Conservation (phyloP, 1,140 invertebrate genomes). For the Spodoptera litura region DNA sequence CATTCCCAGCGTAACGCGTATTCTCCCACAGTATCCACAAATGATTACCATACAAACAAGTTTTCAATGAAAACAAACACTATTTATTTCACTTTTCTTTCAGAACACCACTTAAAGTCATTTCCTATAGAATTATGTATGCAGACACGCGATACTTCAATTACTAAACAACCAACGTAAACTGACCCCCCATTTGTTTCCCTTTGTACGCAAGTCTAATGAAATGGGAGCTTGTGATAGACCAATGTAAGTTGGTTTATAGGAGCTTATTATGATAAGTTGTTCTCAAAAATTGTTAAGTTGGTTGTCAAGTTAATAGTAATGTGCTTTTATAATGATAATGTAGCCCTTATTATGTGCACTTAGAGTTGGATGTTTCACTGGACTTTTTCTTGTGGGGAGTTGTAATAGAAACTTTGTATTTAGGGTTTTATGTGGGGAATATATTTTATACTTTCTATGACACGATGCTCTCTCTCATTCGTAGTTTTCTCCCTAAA, state of each 20-base stretch:
- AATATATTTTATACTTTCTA: no score
- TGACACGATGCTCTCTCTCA: no score
- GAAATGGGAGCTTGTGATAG: slow-evolving; percentile 5
- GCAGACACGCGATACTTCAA: slow-evolving; percentile 33
- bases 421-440: no score
- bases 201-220: not conserved
- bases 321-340: slow-evolving; percentile 24
- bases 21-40: slow-evolving; percentile 14
- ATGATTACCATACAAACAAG: slow-evolving; percentile 25
- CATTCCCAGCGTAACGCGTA: slow-evolving; percentile 23
- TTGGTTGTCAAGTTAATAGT: slow-evolving; percentile 30
- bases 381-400: not conserved
- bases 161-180: slow-evolving; percentile 26
- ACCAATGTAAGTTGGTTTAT: slow-evolving; percentile 16
- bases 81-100: slow-evolving; percentile 44
- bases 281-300: slow-evolving; percentile 37
- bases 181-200: slow-evolving; percentile 18
- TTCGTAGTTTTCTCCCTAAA: no score
- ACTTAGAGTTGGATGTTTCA: slow-evolving; percentile 5
- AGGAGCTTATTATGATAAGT: slow-evolving; percentile 33
- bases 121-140: slow-evolving; percentile 38
- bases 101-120: slow-evolving; percentile 34
- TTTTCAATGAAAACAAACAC: slow-evolving; percentile 41
- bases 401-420: not conserved
- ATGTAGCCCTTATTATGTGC: slow-evolving; percentile 18